These are phyloP conservation scores for Stegastes partitus DNA, from an alignment of 2,113 vertebrate species.

Conservation along the genomic window DNA sequence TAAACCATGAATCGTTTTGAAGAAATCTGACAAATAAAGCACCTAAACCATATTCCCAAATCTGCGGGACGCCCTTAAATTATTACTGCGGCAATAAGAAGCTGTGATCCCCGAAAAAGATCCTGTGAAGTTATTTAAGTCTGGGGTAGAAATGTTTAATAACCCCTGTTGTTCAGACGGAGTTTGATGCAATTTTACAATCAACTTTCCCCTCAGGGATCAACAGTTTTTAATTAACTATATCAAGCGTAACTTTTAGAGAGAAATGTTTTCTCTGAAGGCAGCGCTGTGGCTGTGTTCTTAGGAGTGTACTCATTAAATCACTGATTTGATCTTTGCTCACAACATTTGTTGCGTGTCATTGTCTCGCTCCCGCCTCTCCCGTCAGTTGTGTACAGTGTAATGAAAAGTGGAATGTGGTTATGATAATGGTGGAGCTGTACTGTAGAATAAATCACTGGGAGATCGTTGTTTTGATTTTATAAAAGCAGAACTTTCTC, in stretches of 20 bases:
- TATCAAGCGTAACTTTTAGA: constrained; percentile 36
- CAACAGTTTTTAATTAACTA: constrained; percentile 72
- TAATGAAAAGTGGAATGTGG: constrained; percentile 3
- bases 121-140: constrained; percentile 7
- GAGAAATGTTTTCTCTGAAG: constrained; percentile 48
- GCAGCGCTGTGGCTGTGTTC: constrained; percentile 16
- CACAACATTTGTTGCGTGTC: constrained; percentile 21
- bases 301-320: constrained; percentile 49
- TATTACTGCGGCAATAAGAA: constrained; percentile 11
- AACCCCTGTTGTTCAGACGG: constrained; percentile 21
- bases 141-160: constrained; percentile 32
- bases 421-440: background rate
- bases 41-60: background rate
- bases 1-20: background rate
- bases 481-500: background rate
- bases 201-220: constrained; percentile 60
- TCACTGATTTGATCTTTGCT: constrained; percentile 45
- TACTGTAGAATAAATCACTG: background rate
- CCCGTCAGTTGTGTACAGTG: constrained; percentile 1
- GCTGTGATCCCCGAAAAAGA: background rate
- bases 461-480: background rate
- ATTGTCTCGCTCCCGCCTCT: constrained; percentile 15
- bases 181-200: constrained; percentile 44
- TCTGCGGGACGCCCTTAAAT: background rate
- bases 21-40: background rate